Base-by-base conservation (phyloP, 2,797 vertebrate genomes). In the Cheirogaleus major region DNA sequence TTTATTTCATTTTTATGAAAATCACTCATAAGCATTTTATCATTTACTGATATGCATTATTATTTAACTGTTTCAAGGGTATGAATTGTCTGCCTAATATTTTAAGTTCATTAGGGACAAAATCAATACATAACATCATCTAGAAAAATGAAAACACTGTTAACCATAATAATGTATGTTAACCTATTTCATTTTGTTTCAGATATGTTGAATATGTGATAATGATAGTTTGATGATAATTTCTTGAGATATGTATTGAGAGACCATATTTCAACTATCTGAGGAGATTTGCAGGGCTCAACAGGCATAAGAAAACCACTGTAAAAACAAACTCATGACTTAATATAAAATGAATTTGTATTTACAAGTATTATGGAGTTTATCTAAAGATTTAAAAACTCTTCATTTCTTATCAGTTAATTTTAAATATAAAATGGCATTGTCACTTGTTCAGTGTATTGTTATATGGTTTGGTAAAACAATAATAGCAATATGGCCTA, bases 301-400 rank as follows among this genome's bases (percentile, higher is more conserved):
- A 81, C 9, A 92, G n/a, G 27, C 4, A 35, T 84, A 89, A 93
- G 27, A 89, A 76, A 79, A 87, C 1, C 43, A 76, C 18, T 61
- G 17, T 76, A 63, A 86, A 93, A 87, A 41, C 0, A 96, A 97
- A 50, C 3, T 30, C 30, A 78, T n/a, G 20, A 45, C 32, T 63
- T 86, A 93, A 86, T 52, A 75, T 14, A 69, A 96, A 73, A 78
- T 78, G 12, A 91, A 59, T 93, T 80, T 95, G 32, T 85, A 9
- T 85, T 76, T 89, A 61, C 0, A 96, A 41, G 38, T 85, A 55
- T 83, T 87, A 89, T 17, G 22, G 70, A 61, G 11, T 72, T 82
- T 95, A 65, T 78, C 52, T 84, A 88, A 93, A 79, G 45, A 48
- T 57, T 13, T 55, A 67, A 65, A 75, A 85, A 1, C 4, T 50